Conservation (phyloP, 2,888 invertebrate species). For the Lamellibrachia satsuma region DNA sequence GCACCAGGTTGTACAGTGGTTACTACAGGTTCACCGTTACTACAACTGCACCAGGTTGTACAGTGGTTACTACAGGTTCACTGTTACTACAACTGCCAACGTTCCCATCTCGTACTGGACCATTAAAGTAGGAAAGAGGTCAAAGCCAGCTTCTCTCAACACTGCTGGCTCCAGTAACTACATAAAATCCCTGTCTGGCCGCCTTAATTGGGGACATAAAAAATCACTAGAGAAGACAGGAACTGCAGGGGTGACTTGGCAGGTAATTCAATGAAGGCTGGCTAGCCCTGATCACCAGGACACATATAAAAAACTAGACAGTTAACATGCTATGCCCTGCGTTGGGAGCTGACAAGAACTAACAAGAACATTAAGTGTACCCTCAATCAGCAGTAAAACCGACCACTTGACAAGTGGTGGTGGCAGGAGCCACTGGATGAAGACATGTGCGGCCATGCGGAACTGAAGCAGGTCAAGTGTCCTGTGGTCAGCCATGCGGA, state of each 20-base stretch:
- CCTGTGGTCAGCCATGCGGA: not conserved
- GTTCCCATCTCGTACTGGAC: not conserved
- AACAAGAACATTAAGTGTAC: not conserved
- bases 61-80: not conserved
- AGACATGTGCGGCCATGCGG: not conserved
- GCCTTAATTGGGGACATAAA: conserved; percentile 4
- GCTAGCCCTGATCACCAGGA: not conserved
- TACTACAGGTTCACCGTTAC: not conserved
- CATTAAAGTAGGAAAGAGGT: not conserved
- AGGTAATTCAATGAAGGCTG: conserved; percentile 3
- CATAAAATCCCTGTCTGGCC: not conserved
- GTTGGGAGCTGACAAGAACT: not conserved
- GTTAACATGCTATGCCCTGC: not conserved
- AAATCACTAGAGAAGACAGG: not conserved
- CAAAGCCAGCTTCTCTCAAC: not conserved
- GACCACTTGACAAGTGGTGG: not conserved
- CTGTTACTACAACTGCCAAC: not conserved
- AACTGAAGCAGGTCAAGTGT: not conserved
- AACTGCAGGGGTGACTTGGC: not conserved
- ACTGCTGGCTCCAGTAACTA: not conserved
- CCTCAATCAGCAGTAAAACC: not conserved
- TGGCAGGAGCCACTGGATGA: not conserved
- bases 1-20: too few relatives aligned
- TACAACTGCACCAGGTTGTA: not conserved
- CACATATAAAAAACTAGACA: not conserved